Conservation (phyloP, 1,140 invertebrate species). For the Penaeus japonicus region DNA sequence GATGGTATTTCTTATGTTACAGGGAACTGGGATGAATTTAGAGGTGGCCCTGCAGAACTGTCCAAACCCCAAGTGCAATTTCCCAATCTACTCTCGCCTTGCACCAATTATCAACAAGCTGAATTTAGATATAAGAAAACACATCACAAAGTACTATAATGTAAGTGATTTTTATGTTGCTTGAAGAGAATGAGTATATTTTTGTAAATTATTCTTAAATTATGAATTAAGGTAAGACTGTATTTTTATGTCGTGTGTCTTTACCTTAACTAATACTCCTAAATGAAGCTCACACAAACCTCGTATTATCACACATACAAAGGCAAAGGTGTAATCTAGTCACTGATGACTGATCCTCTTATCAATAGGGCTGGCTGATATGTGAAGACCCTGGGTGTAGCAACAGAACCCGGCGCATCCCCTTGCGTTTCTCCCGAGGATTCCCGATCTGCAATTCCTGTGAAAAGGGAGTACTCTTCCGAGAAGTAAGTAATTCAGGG, state of each 20-base stretch:
- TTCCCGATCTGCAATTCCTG: conserved; percentile 81
- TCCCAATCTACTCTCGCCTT: conserved; percentile 72
- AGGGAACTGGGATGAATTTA: conserved; percentile 18
- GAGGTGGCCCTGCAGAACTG: conserved; percentile 46
- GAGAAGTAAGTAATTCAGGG: conserved; percentile 67
- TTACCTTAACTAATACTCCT: too few relatives aligned
- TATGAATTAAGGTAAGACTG: too few relatives aligned
- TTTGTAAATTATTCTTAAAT: background rate
- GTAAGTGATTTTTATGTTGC: conserved; percentile 60
- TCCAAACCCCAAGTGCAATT: conserved; percentile 61
- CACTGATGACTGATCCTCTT: background rate
- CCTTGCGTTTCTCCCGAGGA: conserved; percentile 70
- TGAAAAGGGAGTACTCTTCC: conserved; percentile 74
- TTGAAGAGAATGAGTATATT: conserved; percentile 15
- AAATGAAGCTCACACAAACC: too few relatives aligned
- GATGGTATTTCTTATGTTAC: background rate
- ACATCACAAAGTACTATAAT: conserved; percentile 79
- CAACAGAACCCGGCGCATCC: conserved; percentile 73
- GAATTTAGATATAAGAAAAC: conserved; percentile 71
- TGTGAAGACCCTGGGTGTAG: conserved; percentile 90
- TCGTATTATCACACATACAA: too few relatives aligned
- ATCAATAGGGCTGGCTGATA: conserved; percentile 73
- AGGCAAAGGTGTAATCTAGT: background rate
- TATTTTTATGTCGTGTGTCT: too few relatives aligned
- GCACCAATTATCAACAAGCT: conserved; percentile 77